Evolutionary conservation across 2,113 vertebrate species (phyloP).

Genomic region (Aspidoscelis tigris): DNA sequence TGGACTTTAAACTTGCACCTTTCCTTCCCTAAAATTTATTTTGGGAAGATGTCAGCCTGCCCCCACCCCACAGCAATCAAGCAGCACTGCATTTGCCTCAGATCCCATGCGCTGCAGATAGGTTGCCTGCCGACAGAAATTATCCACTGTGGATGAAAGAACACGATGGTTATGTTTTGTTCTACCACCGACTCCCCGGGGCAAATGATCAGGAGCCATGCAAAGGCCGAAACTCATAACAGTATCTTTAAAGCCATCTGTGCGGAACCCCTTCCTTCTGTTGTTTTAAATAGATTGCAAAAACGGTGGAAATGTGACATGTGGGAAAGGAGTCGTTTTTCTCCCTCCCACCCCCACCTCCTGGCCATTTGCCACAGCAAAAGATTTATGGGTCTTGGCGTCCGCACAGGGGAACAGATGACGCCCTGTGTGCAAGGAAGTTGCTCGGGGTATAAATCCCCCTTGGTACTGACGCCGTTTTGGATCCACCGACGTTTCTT

Average conservation of each 20-base stretch:
- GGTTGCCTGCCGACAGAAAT: background rate
- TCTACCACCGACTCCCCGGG: background rate
- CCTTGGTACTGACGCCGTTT: background rate
- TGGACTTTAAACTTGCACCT: too few species aligned
- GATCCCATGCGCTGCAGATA: background rate
- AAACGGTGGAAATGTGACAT: background rate
- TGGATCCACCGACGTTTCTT: background rate
- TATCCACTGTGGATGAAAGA: background rate
- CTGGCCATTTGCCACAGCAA: background rate
- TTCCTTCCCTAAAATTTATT: background rate
- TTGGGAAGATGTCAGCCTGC: background rate
- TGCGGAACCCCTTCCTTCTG: background rate
- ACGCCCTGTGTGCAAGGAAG: background rate
- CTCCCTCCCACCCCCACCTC: background rate
- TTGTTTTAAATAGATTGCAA: background rate
- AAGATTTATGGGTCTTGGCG: background rate
- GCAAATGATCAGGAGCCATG: background rate
- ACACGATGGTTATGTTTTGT: background rate
- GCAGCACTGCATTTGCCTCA: background rate
- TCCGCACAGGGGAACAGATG: background rate
- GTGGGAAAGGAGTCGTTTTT: background rate
- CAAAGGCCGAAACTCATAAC: background rate
- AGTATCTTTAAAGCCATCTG: background rate
- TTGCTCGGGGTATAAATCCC: background rate
- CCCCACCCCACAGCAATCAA: background rate